Conservation (phyloP, 2,113 vertebrate species). For the Oreochromis spilurus region DNA sequence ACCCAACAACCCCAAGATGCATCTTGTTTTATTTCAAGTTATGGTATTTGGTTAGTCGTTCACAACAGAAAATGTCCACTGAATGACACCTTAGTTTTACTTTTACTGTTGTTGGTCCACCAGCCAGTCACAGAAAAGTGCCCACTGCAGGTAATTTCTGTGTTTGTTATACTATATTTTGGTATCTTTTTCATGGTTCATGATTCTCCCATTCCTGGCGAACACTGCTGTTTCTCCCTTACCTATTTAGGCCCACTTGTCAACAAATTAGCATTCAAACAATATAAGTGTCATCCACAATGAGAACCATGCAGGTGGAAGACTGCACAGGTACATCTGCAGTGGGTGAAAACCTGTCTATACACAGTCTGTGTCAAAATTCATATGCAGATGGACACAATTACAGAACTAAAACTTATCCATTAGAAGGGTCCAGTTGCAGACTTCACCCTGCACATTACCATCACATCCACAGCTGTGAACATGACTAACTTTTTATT, state of each 20-base stretch:
- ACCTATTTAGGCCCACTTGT: neutral
- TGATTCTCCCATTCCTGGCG: neutral
- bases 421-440: neutral
- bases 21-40: neutral
- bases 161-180: neutral
- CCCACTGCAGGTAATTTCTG: neutral
- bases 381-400: fast-evolving
- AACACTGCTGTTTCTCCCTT: neutral
- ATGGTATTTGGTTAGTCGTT: fast-evolving
- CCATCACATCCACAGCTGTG: neutral
- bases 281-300: neutral
- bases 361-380: neutral
- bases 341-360: neutral
- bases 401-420: neutral
- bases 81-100: neutral
- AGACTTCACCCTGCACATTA: neutral
- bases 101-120: neutral
- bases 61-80: fast-evolving
- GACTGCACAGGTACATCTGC: neutral
- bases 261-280: fast-evolving
- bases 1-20: neutral
- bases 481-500: neutral
- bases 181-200: neutral
- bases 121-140: neutral
- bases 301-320: fast-evolving